Evolutionary conservation across 2,888 invertebrate genomes (phyloP).

Genomic region (Scaptomyza parva): DNA sequence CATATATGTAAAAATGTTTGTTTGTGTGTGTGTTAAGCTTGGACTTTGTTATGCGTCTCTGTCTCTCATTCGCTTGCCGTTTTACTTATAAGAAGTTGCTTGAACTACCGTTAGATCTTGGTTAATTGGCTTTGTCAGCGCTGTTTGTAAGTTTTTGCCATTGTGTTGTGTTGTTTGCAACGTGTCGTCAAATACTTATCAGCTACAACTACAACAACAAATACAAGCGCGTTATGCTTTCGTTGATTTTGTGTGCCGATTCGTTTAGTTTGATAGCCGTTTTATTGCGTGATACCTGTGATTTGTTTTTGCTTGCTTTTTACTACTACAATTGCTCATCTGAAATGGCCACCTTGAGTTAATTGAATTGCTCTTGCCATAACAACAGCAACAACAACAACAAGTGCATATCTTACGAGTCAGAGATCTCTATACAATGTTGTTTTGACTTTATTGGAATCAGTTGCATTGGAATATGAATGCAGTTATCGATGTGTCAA

Average conservation of each 20-base stretch:
- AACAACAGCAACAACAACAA: slow-evolving; percentile 24
- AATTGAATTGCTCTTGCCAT: slow-evolving; percentile 53
- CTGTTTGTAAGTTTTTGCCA: slow-evolving; percentile 45
- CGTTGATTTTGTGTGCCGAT: slow-evolving; percentile 35
- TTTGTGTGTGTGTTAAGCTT: slow-evolving; percentile 35
- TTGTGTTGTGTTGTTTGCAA: slow-evolving; percentile 49
- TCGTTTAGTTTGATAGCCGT: slow-evolving; percentile 42
- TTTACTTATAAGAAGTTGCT: slow-evolving; percentile 68
- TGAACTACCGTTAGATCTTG: slow-evolving; percentile 71
- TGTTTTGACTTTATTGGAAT: slow-evolving; percentile 21
- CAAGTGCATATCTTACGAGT: slow-evolving; percentile 19
- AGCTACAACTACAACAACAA: slow-evolving; percentile 16
- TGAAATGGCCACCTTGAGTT: slow-evolving; percentile 53
- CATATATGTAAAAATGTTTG: not conserved
- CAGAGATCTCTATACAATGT: not conserved
- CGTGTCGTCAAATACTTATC: slow-evolving; percentile 47
- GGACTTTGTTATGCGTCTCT: slow-evolving; percentile 36
- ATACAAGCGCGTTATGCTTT: slow-evolving; percentile 39
- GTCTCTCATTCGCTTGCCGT: slow-evolving; percentile 49
- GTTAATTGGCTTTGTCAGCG: slow-evolving; percentile 68
- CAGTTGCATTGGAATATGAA: slow-evolving; percentile 9
- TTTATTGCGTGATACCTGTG: slow-evolving; percentile 58
- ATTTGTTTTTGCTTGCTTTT: slow-evolving; percentile 48
- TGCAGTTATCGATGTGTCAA: slow-evolving; percentile 20
- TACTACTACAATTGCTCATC: not conserved